These are phyloP conservation scores for Zonitis immaculata DNA, from an alignment of 2,888 invertebrate genomes.

Conservation along the genomic window DNA sequence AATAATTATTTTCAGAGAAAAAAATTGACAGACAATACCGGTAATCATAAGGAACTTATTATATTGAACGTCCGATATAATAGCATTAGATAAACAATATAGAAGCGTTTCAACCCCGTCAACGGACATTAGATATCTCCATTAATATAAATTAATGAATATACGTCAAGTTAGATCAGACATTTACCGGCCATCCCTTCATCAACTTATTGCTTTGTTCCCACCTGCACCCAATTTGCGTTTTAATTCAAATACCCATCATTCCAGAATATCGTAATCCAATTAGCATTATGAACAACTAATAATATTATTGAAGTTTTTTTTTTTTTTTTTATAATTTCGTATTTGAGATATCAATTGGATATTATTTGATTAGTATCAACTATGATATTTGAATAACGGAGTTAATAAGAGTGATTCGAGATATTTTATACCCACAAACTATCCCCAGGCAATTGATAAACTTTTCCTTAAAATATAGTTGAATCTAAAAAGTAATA, in stretches of 20 bases:
- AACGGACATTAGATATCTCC: conserved; percentile 43
- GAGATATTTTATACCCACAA: conserved; percentile 34
- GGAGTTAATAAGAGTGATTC: conserved; percentile 37
- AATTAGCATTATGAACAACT: not conserved
- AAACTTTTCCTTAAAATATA: conserved; percentile 43
- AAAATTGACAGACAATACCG: conserved; percentile 31
- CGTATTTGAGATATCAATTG: not conserved
- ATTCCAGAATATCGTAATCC: not conserved
- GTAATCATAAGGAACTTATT: conserved; percentile 43
- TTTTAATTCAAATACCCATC: not conserved
- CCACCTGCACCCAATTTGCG: conserved; percentile 28
- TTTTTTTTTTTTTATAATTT: no score
- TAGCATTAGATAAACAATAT: conserved; percentile 40
- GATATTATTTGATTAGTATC: not conserved
- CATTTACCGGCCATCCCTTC: conserved; percentile 24
- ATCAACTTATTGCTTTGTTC: conserved; percentile 36
- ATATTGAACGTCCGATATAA: conserved; percentile 42
- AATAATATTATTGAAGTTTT: conserved; percentile 5
- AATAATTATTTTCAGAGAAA: no score
- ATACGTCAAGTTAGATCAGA: conserved; percentile 35
- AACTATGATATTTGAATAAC: conserved; percentile 26
- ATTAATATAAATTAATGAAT: conserved; percentile 46
- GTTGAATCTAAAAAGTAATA: conserved; percentile 41
- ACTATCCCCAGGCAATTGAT: conserved; percentile 37
- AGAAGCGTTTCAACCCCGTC: conserved; percentile 33